Conservation (phyloP, 1,140 invertebrate species). For the Varroa destructor region DNA sequence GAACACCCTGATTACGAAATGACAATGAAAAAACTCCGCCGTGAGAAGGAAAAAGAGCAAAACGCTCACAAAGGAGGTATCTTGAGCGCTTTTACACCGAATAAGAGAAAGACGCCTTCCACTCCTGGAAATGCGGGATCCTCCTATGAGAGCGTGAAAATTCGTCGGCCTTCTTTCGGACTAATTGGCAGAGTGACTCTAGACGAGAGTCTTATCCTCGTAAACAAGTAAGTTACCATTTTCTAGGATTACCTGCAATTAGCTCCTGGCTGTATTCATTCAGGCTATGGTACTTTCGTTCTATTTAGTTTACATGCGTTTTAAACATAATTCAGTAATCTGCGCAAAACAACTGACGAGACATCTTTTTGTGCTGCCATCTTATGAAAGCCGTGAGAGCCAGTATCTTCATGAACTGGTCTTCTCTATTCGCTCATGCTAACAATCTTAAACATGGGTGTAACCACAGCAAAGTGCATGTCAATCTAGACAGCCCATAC, state of each 20-base stretch:
- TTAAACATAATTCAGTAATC: too few relatives aligned
- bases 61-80: not conserved
- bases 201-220: not conserved
- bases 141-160: not conserved
- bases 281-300: not conserved
- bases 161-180: slow-evolving; percentile 6
- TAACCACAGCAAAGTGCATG: too few relatives aligned
- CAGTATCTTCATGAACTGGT: too few relatives aligned
- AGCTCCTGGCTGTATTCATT: not conserved
- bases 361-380: too few relatives aligned
- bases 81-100: not conserved
- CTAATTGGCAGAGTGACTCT: slow-evolving; percentile 12
- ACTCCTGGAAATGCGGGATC: not conserved
- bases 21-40: not conserved
- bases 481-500: too few relatives aligned
- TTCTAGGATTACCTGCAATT: not conserved
- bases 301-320: not conserved
- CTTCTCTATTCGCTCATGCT: too few relatives aligned
- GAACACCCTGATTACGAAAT: slow-evolving; percentile 8
- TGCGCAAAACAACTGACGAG: too few relatives aligned
- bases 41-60: slow-evolving; percentile 7
- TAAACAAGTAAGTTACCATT: not conserved
- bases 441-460: too few relatives aligned
- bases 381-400: too few relatives aligned
- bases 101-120: not conserved